phyloP scores from a whole-genome alignment of 2,113 vertebrate species.

The Xerus inauris region DNA sequence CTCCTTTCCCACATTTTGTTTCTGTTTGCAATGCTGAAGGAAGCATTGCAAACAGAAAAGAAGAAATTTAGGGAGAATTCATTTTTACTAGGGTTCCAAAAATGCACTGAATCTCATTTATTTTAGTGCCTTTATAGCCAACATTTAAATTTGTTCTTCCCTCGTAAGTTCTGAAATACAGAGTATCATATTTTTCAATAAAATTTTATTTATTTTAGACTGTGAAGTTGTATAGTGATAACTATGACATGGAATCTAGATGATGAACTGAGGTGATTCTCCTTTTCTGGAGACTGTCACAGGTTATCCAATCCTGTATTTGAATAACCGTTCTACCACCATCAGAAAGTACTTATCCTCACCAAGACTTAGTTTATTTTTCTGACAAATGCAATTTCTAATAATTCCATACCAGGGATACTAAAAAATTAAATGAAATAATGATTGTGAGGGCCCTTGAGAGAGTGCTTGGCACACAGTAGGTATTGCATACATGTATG shows the following conservation, averaged over 20 bases:
- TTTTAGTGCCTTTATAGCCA: background rate
- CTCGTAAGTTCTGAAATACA: background rate
- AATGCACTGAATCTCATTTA: background rate
- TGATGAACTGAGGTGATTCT: background rate
- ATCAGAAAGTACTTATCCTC: background rate
- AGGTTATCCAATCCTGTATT: background rate
- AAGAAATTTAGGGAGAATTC: background rate
- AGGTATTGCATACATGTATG: background rate
- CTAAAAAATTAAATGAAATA: constrained; percentile 2
- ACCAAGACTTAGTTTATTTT: background rate
- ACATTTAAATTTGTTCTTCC: constrained; percentile 5
- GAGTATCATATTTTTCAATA: background rate
- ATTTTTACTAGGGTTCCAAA: background rate
- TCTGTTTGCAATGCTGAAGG: background rate
- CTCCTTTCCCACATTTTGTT: background rate
- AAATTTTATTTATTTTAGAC: background rate
- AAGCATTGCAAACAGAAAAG: background rate
- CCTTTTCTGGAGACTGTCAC: background rate
- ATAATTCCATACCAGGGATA: background rate
- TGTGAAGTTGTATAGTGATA: background rate
- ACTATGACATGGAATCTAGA: background rate
- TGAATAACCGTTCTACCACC: background rate
- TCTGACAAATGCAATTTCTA: background rate
- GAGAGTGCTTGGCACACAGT: background rate
- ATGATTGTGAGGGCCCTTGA: background rate